Evolutionary conservation across 2,113 vertebrate species (phyloP).

Genomic region (Cyanocitta stelleri): DNA sequence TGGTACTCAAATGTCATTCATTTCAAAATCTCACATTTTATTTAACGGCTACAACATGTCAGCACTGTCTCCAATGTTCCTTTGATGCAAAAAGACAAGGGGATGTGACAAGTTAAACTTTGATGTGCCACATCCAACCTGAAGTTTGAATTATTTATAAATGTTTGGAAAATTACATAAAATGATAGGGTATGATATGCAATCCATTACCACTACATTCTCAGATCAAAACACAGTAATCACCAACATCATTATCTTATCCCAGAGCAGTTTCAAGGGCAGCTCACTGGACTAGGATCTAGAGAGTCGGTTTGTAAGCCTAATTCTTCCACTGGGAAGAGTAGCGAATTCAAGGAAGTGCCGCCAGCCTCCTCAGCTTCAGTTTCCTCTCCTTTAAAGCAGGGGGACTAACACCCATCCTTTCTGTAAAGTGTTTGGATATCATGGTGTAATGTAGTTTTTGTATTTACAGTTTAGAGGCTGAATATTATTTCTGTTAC

Average conservation of each 20-base stretch:
- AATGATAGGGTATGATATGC: neutral
- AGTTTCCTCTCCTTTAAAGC: neutral
- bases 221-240: neutral
- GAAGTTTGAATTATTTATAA: slow-evolving; percentile 20
- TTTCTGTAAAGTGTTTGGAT: neutral
- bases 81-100: neutral
- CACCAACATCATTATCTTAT: neutral
- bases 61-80: neutral
- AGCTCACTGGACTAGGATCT: neutral
- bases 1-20: neutral
- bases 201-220: neutral
- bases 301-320: accelerated
- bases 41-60: slow-evolving; percentile 27
- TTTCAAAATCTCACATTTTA: slow-evolving; percentile 48
- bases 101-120: neutral
- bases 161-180: neutral
- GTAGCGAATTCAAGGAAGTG: neutral
- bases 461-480: neutral
- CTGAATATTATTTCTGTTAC: neutral
- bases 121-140: neutral
- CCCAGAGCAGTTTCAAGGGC: neutral
- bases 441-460: accelerated
- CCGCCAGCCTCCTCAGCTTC: neutral
- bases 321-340: neutral
- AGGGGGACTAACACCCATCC: neutral